These are phyloP conservation scores for Chroicocephalus ridibundus DNA, from an alignment of 2,113 vertebrate species.

Conservation along the genomic window DNA sequence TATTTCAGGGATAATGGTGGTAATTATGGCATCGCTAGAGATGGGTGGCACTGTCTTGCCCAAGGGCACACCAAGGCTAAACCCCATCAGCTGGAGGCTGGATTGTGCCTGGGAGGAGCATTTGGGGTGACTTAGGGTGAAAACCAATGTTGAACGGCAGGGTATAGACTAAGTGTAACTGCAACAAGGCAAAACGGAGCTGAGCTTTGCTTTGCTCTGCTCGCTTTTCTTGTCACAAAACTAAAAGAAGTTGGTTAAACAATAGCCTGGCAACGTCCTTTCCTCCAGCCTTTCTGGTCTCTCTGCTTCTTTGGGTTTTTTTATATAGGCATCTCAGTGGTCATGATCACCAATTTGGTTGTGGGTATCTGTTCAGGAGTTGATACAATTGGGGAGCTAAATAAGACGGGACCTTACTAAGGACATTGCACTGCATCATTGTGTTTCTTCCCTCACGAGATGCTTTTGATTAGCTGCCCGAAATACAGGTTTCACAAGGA, in stretches of 20 bases:
- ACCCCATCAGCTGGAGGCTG: not conserved
- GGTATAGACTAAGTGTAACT: not conserved
- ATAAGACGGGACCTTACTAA: not conserved
- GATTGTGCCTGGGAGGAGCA: not conserved
- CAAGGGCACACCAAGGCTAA: not conserved
- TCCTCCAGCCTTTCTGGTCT: not conserved
- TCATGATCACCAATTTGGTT: not conserved
- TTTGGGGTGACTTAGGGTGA: not conserved
- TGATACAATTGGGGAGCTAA: not conserved
- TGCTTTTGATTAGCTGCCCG: constrained; percentile 33
- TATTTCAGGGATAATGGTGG: not conserved
- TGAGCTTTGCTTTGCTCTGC: not conserved
- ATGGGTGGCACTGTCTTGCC: not conserved
- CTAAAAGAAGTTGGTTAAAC: not conserved
- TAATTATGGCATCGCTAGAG: not conserved
- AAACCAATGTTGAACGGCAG: not conserved
- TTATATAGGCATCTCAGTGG: not conserved
- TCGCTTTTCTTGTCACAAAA: not conserved
- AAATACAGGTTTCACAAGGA: constrained; percentile 50
- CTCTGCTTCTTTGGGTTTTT: not conserved
- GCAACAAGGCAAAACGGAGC: not conserved
- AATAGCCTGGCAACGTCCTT: not conserved
- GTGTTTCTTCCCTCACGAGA: not conserved
- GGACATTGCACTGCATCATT: not conserved
- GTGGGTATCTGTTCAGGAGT: not conserved